These are phyloP conservation scores for Epizoanthus fatuus DNA, from an alignment of 92 coral and sea anemone species.

Conservation along the genomic window DNA sequence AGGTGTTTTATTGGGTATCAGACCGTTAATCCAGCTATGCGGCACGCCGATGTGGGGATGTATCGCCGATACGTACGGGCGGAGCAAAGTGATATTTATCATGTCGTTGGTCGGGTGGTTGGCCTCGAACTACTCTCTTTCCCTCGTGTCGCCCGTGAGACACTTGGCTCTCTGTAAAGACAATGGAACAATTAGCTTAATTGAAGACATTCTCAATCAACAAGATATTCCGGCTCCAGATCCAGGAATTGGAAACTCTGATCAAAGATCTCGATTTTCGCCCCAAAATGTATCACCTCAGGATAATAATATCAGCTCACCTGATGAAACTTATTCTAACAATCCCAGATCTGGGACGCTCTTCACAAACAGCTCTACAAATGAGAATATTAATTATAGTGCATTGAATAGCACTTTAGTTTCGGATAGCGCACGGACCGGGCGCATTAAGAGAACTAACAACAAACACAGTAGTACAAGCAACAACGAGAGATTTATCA, in stretches of 20 bases:
- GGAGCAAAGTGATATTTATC: constrained; percentile 78
- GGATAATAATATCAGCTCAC: not conserved
- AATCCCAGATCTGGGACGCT: not conserved
- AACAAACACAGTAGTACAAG: not conserved
- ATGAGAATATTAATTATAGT: not conserved
- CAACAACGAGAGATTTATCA: not conserved
- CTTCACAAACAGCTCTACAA: not conserved
- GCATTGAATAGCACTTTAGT: not conserved
- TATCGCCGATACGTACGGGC: constrained; percentile 80
- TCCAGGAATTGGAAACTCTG: not conserved
- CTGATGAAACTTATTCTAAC: not conserved
- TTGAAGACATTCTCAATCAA: constrained; percentile 65
- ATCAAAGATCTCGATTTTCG: not conserved
- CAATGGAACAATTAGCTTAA: constrained; percentile 75
- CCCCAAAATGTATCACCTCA: not conserved
- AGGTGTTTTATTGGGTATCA: constrained; percentile 88
- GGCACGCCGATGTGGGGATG: constrained; percentile 93
- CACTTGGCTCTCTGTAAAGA: constrained; percentile 80
- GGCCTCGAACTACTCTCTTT: constrained; percentile 80
- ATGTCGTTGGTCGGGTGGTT: constrained; percentile 87
- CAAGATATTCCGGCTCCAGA: constrained; percentile 11
- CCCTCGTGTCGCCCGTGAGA: constrained; percentile 76
- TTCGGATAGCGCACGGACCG: not conserved
- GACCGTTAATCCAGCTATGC: constrained; percentile 84
- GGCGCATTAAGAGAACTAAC: not conserved